Evolutionary conservation across 2,797 vertebrate species (phyloP).

Genomic region (Anolis apletophallus): DNA sequence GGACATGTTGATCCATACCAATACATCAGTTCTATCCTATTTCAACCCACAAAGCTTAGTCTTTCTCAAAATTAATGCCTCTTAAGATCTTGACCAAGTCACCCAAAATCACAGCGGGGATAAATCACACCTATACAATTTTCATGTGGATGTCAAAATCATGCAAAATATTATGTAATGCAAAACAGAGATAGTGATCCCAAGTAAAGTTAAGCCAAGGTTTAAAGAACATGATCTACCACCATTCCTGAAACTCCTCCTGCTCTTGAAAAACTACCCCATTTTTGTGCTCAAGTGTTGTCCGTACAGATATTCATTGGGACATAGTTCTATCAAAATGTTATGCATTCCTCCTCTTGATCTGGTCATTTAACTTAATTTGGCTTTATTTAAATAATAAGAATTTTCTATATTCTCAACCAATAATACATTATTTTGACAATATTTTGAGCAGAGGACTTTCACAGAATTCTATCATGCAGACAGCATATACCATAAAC

Average conservation of each 20-base stretch:
- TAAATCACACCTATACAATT: no score
- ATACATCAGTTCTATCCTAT: background rate
- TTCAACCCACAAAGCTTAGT: background rate
- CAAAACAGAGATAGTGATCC: no score
- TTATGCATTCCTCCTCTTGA: background rate
- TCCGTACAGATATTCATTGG: background rate
- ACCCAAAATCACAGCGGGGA: no score
- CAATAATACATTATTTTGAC: constrained; percentile 12
- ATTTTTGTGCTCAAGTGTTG: background rate
- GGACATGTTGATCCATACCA: background rate
- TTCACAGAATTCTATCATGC: background rate
- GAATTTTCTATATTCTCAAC: background rate
- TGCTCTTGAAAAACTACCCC: background rate
- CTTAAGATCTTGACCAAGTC: no score
- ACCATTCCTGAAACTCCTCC: background rate
- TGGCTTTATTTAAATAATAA: background rate
- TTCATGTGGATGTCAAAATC: no score
- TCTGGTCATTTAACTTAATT: background rate
- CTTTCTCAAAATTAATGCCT: no score
- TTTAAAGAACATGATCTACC: no score
- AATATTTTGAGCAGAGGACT: background rate
- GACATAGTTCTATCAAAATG: no score
- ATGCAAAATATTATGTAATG: no score
- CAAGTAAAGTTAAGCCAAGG: no score
- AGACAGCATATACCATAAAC: background rate